phyloP scores from a whole-genome alignment of 1,140 invertebrate genomes.

The Homarus americanus region DNA sequence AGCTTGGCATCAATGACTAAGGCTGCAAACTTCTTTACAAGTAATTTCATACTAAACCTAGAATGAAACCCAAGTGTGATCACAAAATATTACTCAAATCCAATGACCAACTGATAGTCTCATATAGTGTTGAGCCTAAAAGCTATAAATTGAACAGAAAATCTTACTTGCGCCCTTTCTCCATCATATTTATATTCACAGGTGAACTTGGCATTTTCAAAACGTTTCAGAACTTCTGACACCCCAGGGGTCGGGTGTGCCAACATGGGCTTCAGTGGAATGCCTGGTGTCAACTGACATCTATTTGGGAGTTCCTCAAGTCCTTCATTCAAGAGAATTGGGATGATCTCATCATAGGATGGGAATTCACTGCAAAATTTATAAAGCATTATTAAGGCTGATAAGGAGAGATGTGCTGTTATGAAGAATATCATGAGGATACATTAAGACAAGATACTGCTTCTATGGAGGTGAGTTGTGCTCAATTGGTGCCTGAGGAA shows the following conservation, averaged over 20 bases:
- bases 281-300: slow-evolving; percentile 94
- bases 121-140: no score
- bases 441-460: no score
- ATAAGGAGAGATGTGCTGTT: no score
- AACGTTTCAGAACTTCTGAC: slow-evolving; percentile 92
- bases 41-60: no score
- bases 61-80: no score
- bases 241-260: slow-evolving; percentile 97
- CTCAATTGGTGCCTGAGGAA: no score
- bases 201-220: slow-evolving; percentile 95
- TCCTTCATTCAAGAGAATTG: slow-evolving; percentile 88
- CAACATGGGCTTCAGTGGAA: slow-evolving; percentile 99
- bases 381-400: not conserved
- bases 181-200: slow-evolving; percentile 99
- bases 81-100: no score
- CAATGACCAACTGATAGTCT: no score
- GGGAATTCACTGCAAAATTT: slow-evolving; percentile 91
- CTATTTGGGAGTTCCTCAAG: slow-evolving; percentile 87
- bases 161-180: slow-evolving; percentile 90
- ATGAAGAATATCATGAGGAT: no score
- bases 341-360: slow-evolving; percentile 93
- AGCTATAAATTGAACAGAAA: not conserved
- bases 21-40: no score
- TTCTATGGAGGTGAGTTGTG: no score
- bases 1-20: no score